Evolutionary conservation across 2,113 vertebrate genomes (phyloP).

Genomic region (Phalacrocorax pelagicus): DNA sequence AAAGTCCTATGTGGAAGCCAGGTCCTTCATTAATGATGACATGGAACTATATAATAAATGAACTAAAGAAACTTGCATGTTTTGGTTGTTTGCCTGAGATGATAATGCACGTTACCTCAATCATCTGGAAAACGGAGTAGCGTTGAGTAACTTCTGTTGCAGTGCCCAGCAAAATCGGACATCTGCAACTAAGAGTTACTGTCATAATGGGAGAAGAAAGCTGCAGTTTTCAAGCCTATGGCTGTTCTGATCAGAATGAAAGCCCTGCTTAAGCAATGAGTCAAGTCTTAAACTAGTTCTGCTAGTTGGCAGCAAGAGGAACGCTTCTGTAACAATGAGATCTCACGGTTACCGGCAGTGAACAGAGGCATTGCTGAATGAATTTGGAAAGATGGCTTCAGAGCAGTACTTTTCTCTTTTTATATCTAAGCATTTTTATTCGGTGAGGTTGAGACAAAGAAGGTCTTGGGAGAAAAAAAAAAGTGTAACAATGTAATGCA

Average conservation of each 20-base stretch:
- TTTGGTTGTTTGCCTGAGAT: neutral
- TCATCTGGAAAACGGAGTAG: neutral
- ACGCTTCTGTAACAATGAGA: neutral
- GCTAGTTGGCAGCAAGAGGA: neutral
- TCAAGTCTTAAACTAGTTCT: neutral
- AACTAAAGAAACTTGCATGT: neutral
- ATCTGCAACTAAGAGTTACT: neutral
- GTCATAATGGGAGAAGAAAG: neutral
- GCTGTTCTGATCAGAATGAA: neutral
- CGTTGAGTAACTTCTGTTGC: neutral
- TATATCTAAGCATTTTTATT: slow-evolving; percentile 33
- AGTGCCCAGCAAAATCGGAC: neutral
- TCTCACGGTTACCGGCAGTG: neutral
- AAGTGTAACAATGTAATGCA: neutral
- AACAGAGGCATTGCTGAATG: neutral
- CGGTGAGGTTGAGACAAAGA: neutral
- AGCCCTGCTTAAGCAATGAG: neutral
- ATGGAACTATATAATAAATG: neutral
- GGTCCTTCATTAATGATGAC: neutral
- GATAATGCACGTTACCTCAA: neutral
- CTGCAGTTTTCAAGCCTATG: neutral
- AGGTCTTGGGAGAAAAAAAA: neutral
- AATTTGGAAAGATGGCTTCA: neutral
- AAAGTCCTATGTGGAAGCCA: neutral
- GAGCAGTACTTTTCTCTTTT: neutral